Conservation (phyloP, 2,113 vertebrate species). For the Alectura lathami region DNA sequence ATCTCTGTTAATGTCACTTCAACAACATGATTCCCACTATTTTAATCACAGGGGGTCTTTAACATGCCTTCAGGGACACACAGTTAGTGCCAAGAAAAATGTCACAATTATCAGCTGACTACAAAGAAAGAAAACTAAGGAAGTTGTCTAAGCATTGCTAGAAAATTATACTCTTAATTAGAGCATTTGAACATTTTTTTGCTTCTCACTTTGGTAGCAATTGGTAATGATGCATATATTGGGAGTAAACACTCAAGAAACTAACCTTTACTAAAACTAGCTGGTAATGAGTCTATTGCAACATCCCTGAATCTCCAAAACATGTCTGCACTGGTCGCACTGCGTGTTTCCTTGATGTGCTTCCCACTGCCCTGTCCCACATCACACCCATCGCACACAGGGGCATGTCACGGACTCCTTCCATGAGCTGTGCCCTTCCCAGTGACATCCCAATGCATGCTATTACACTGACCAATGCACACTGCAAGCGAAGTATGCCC, state of each 20-base stretch:
- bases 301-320: not conserved
- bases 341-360: accelerated
- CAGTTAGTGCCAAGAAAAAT: constrained; percentile 53
- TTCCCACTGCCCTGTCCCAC: not conserved
- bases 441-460: not conserved
- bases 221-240: not conserved
- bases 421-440: not conserved
- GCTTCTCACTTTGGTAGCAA: not conserved
- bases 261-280: not conserved
- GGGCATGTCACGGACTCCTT: accelerated
- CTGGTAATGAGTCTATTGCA: not conserved
- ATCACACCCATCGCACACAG: accelerated
- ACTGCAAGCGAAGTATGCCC: not conserved
- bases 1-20: not conserved
- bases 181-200: not conserved
- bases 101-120: constrained; percentile 20
- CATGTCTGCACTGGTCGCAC: not conserved
- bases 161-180: constrained; percentile 22
- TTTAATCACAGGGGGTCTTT: constrained; percentile 26
- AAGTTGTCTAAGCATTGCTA: not conserved
- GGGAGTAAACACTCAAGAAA: not conserved
- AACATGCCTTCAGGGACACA: constrained; percentile 29
- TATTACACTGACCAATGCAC: not conserved
- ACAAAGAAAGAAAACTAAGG: constrained; percentile 4
- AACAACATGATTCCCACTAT: not conserved